Conservation (phyloP, 2,888 invertebrate genomes). For the Acleris literana region DNA sequence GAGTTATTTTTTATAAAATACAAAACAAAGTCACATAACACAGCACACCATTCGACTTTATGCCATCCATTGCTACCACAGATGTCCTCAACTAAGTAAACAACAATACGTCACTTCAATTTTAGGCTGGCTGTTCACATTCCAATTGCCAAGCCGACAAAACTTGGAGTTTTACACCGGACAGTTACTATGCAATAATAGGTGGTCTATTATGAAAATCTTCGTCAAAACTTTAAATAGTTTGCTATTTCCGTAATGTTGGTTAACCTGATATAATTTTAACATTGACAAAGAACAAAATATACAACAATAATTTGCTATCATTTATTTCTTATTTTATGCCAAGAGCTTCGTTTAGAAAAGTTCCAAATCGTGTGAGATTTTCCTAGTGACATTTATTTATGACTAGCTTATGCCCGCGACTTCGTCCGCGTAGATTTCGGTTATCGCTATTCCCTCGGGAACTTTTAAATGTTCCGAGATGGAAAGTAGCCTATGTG, state of each 20-base stretch:
- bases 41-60: conserved; percentile 30
- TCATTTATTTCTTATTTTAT: not conserved
- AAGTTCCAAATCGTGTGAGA: too few relatives aligned
- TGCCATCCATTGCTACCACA: conserved; percentile 34
- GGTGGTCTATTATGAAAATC: too few relatives aligned
- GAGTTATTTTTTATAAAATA: conserved; percentile 29
- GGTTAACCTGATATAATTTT: not conserved
- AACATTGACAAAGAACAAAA: not conserved
- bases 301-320: not conserved
- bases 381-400: too few relatives aligned
- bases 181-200: too few relatives aligned
- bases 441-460: too few relatives aligned
- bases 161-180: too few relatives aligned
- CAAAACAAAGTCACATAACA: conserved; percentile 37
- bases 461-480: too few relatives aligned
- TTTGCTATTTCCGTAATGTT: not conserved
- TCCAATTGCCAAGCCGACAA: not conserved
- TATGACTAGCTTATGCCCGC: too few relatives aligned
- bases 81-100: conserved; percentile 15
- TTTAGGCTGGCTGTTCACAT: not conserved
- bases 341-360: too few relatives aligned
- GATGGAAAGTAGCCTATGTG: too few relatives aligned
- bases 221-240: too few relatives aligned
- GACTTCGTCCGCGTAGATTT: too few relatives aligned
- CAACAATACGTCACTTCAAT: conserved; percentile 21